Evolutionary conservation across 2,113 vertebrate species (phyloP).

Genomic region (Spheniscus mendiculus): DNA sequence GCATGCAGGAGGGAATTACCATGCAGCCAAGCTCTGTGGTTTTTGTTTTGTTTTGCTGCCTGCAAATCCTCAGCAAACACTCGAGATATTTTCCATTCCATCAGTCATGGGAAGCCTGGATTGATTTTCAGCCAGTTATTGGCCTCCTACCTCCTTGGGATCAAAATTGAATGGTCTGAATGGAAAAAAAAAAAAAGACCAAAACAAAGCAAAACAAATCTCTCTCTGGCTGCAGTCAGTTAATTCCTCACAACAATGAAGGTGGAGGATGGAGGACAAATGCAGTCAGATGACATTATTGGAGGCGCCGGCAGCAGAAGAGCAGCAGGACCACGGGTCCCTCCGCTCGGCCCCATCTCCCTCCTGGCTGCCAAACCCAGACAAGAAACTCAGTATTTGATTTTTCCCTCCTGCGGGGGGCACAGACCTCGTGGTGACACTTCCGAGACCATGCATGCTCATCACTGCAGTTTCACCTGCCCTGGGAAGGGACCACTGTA

Average conservation of each 20-base stretch:
- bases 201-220: conserved; percentile 51
- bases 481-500: not conserved
- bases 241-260: conserved; percentile 20
- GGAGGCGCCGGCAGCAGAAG: not conserved
- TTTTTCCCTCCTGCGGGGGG: accelerated
- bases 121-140: conserved; percentile 52
- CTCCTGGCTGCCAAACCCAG: not conserved
- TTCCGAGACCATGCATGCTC: not conserved
- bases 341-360: not conserved
- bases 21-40: not conserved
- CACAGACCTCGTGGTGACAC: not conserved
- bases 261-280: conserved; percentile 4
- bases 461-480: not conserved
- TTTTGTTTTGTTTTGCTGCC: conserved; percentile 48
- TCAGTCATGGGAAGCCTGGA: conserved; percentile 4
- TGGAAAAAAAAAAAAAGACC: not conserved
- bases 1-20: conserved; percentile 18
- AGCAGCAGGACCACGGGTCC: not conserved
- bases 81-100: not conserved
- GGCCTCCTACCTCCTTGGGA: conserved; percentile 58
- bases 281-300: not conserved
- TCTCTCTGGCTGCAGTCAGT: conserved; percentile 22
- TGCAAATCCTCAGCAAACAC: conserved; percentile 51
- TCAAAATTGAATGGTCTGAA: conserved; percentile 56
- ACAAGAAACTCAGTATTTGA: not conserved